A percentile compares a stretch with the other conserved stretches of the same genome.
Conservation (phyloP, 2,797 vertebrate species). For the Sebastes wilsoni region DNA sequence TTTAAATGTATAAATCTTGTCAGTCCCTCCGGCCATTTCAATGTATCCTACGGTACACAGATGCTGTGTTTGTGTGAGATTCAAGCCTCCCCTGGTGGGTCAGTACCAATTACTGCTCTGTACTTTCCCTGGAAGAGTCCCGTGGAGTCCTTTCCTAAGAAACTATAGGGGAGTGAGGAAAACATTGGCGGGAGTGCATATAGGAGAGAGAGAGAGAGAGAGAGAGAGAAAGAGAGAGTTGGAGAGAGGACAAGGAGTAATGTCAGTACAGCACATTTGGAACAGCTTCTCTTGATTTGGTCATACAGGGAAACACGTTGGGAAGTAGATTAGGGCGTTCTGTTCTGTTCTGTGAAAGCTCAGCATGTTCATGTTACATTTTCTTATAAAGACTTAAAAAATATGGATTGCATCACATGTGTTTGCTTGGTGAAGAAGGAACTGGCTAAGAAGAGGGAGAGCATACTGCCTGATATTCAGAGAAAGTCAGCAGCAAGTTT, state of each 20-base stretch:
- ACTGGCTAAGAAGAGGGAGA: background rate
- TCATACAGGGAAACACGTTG: background rate
- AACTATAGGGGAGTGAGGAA: conserved; percentile 19
- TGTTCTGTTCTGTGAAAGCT: background rate
- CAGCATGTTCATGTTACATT: background rate
- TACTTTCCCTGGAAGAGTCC: conserved; percentile 57
- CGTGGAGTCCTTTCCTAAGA: conserved; percentile 41
- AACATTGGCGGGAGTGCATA: background rate
- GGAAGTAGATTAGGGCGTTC: background rate
- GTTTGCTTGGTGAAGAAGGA: background rate
- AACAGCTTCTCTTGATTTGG: background rate
- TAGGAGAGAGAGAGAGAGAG: background rate
- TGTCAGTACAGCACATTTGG: background rate
- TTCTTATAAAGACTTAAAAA: background rate
- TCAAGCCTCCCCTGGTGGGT: conserved; percentile 6
- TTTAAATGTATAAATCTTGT: background rate
- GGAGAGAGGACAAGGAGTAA: background rate
- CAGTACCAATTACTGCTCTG: conserved; percentile 22
- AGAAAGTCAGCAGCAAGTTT: background rate
- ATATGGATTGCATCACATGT: conserved; percentile 3
- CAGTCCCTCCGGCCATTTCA: background rate
- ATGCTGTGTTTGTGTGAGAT: background rate
- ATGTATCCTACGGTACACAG: background rate
- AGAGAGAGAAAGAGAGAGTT: background rate
- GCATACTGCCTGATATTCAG: background rate